phyloP scores from a whole-genome alignment of 2,113 vertebrate genomes.

The Anoura caudifer region DNA sequence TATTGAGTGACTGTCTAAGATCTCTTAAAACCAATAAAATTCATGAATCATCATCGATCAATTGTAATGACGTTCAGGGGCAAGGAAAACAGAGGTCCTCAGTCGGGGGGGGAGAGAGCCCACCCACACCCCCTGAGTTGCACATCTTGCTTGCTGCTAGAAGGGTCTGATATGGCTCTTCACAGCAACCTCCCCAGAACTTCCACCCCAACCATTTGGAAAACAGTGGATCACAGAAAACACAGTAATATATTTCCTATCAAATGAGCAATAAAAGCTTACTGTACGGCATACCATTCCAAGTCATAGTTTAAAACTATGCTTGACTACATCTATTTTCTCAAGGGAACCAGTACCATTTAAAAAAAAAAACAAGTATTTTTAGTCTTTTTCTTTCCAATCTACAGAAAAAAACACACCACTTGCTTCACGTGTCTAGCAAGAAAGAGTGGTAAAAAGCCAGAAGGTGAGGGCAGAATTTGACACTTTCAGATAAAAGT shows the following conservation, averaged over 20 bases:
- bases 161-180: not conserved
- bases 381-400: not conserved
- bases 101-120: not conserved
- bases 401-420: not conserved
- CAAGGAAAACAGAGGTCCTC: not conserved
- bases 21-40: not conserved
- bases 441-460: not conserved
- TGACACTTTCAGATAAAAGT: not conserved
- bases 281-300: not conserved
- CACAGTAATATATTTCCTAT: not conserved
- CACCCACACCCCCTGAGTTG: accelerated
- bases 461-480: not conserved
- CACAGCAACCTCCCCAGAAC: not conserved
- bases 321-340: not conserved
- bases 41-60: not conserved
- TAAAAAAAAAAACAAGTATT: not conserved
- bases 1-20: not conserved
- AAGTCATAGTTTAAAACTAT: not conserved
- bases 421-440: not conserved
- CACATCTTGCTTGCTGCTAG: not conserved
- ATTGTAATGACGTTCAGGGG: not conserved
- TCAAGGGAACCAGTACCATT: not conserved
- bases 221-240: not conserved
- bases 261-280: not conserved
- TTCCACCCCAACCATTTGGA: not conserved